phyloP scores from a whole-genome alignment of 2,797 vertebrate genomes.

The Hippocampus kuda region DNA sequence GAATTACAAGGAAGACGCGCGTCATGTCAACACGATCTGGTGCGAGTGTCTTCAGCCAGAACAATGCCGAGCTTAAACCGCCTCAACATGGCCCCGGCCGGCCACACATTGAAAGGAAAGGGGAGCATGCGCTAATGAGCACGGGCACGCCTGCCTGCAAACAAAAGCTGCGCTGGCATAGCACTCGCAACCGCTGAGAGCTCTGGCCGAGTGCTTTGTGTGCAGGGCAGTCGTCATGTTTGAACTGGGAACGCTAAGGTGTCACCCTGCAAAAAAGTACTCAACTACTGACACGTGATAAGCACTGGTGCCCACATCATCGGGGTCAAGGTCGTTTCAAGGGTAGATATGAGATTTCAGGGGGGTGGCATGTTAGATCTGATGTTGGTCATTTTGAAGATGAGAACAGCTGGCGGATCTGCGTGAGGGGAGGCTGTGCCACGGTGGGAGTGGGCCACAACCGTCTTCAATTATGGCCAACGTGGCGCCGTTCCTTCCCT shows the following conservation, averaged over 20 bases:
- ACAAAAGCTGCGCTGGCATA: slow-evolving; percentile 58
- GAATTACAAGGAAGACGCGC: slow-evolving; percentile 69
- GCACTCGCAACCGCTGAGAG: slow-evolving; percentile 24
- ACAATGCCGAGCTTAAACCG: slow-evolving; percentile 64
- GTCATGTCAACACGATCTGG: slow-evolving; percentile 64
- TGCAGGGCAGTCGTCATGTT: not conserved
- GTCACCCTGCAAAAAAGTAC: not conserved
- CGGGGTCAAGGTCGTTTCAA: too few relatives aligned
- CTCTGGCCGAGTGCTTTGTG: slow-evolving; percentile 40
- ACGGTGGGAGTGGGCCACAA: too few relatives aligned
- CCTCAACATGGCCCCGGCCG: slow-evolving; percentile 49
- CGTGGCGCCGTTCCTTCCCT: too few relatives aligned
- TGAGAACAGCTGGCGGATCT: too few relatives aligned
- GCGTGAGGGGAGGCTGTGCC: too few relatives aligned
- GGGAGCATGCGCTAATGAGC: slow-evolving; percentile 59
- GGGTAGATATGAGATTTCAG: too few relatives aligned
- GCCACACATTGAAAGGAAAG: slow-evolving; percentile 45
- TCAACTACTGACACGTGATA: too few relatives aligned
- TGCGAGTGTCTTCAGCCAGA: slow-evolving; percentile 53
- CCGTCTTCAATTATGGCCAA: too few relatives aligned
- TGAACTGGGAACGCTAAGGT: not conserved
- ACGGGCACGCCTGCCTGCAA: slow-evolving; percentile 48
- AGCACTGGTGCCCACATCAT: not conserved
- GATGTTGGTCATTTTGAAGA: too few relatives aligned
- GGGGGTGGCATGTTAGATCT: too few relatives aligned